Percentiles rank a stretch among this genome's conserved stretches.
Conservation (phyloP, 2,113 vertebrate species). For the Philantomba maxwellii region DNA sequence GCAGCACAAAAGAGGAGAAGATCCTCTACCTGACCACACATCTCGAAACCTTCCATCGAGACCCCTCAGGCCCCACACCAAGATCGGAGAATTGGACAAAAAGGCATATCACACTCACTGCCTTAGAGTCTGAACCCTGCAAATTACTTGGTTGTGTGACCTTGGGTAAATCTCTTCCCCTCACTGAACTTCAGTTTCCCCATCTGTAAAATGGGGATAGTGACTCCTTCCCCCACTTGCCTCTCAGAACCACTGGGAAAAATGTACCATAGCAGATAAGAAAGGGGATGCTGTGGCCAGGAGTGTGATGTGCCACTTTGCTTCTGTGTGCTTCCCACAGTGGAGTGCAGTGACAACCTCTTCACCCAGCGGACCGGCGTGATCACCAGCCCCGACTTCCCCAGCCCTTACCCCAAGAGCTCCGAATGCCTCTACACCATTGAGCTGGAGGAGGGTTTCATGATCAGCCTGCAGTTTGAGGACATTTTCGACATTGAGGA, state of each 20-base stretch:
- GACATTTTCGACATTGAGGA: conserved; percentile 92
- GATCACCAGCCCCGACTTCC: conserved; percentile 88
- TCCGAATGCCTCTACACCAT: conserved; percentile 90
- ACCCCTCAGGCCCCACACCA: neutral
- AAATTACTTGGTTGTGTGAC: neutral
- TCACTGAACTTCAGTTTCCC: neutral
- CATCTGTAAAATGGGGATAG: neutral
- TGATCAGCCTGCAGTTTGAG: conserved; percentile 88
- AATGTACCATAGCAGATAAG: neutral
- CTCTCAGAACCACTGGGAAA: neutral
- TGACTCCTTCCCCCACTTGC: neutral
- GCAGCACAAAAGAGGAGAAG: neutral
- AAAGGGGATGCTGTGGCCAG: neutral
- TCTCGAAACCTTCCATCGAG: neutral
- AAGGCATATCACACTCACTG: neutral
- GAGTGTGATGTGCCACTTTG: neutral
- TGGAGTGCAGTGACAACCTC: conserved; percentile 91
- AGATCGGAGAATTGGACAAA: neutral
- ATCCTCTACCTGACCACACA: neutral
- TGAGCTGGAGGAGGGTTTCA: conserved; percentile 88
- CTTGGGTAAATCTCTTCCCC: neutral
- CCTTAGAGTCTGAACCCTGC: neutral
- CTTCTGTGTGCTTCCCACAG: conserved; percentile 75
- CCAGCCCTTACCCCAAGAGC: conserved; percentile 92
- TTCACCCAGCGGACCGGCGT: conserved; percentile 87